A percentile compares a stretch with the other conserved stretches of the same genome.
Conservation (phyloP, 1,140 invertebrate genomes). For the Schlechtendalia chinensis region DNA sequence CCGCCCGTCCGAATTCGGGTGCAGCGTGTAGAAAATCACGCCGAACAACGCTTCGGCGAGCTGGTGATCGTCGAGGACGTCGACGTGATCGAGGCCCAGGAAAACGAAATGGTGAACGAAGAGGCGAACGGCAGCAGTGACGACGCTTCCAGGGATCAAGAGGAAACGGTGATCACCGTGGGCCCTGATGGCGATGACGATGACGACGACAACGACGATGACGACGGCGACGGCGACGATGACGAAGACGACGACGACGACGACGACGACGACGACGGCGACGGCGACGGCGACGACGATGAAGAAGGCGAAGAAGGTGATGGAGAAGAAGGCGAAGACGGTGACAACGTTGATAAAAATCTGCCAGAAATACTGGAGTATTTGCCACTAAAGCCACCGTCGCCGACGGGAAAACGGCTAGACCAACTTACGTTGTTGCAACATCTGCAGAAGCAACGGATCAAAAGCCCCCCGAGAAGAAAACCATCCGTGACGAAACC, state of each 20-base stretch:
- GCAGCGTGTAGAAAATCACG: not conserved
- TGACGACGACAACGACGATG: too few species aligned
- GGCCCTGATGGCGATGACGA: not conserved
- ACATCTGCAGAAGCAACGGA: not conserved
- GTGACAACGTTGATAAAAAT: not conserved
- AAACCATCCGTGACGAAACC: not conserved
- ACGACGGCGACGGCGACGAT: not conserved
- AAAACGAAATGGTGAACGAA: not conserved
- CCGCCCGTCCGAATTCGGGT: conserved; percentile 2
- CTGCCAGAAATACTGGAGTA: not conserved
- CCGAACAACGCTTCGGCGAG: not conserved
- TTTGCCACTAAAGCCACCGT: too few species aligned
- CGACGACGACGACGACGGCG: too few species aligned
- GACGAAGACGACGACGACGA: not conserved
- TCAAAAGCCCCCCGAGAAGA: conserved; percentile 6
- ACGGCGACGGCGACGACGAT: too few species aligned
- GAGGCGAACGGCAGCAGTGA: not conserved
- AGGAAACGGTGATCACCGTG: not conserved
- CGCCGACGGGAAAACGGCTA: not conserved
- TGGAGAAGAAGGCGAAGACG: not conserved
- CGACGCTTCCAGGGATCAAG: not conserved
- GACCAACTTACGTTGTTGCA: too few species aligned
- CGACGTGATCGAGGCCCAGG: not conserved
- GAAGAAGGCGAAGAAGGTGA: not conserved
- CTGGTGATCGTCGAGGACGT: conserved; percentile 17